These are phyloP conservation scores for Budorcas taxicolor DNA, from an alignment of 2,113 vertebrate species.

Conservation along the genomic window DNA sequence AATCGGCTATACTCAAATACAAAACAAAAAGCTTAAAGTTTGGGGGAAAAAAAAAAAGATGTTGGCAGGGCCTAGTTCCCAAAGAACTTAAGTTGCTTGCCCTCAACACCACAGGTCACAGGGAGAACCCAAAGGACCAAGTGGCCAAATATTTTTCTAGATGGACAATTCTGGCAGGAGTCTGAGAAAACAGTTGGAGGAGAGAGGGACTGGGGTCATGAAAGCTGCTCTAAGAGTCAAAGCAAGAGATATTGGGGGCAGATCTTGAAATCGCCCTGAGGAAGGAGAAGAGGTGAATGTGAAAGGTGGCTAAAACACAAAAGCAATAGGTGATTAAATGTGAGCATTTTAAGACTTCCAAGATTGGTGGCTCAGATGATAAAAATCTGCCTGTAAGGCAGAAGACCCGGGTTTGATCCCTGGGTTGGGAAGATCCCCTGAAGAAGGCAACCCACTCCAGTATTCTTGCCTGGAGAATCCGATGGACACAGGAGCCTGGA, in stretches of 20 bases:
- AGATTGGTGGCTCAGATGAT: not conserved
- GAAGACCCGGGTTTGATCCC: fast-evolving
- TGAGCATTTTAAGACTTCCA: not conserved
- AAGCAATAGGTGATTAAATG: not conserved
- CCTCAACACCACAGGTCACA: not conserved
- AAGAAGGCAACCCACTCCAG: not conserved
- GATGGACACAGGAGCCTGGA: not conserved
- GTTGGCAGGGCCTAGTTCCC: not conserved
- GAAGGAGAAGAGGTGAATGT: not conserved
- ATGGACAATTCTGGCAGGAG: not conserved
- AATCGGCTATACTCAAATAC: not conserved
- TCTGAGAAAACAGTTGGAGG: not conserved
- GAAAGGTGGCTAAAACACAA: not conserved
- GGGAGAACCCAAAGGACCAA: not conserved
- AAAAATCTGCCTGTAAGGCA: not conserved
- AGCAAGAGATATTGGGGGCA: not conserved
- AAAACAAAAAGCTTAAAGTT: not conserved
- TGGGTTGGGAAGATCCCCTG: not conserved
- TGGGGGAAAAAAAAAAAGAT: not conserved
- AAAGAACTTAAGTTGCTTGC: not conserved
- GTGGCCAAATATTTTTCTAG: not conserved
- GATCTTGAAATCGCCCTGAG: not conserved
- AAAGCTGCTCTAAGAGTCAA: not conserved
- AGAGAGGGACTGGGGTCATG: not conserved
- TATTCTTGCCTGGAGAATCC: not conserved